Base-by-base conservation (phyloP, 1,140 invertebrate species). In the Atopsyche davidsoni region DNA sequence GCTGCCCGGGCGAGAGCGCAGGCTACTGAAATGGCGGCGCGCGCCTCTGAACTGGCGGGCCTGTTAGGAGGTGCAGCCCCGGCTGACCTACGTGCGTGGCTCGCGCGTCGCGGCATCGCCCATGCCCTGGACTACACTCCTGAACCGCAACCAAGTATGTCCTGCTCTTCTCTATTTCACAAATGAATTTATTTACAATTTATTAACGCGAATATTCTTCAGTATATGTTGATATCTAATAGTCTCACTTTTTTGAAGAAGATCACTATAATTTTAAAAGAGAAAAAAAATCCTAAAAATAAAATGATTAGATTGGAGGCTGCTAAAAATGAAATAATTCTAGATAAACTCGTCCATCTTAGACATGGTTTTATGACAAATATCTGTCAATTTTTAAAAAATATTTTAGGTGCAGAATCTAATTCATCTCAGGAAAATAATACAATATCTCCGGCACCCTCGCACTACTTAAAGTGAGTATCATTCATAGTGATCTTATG, bases 81-180 rank as follows among this genome's bases (percentile, higher is more conserved):
- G 4, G 48, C 39, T 21, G 46, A 53, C 3, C 35, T 58, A 3
- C 14, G 6, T 3, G 32, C 46, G 2, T 58, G 55, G 55, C 48
- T 58, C 11, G 13, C 32, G 22, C 23, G 25, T 13, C 39, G 24
- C 14, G 48, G 51, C 11, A 42, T 58, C 3, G 46, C 43, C 22
- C 47, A 51, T 25, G 55, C 55, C 11, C 51, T 51, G 0, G 55
- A 58, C 21, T 58, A 51, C 51, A 49, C 25, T 35, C 46, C 43
- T 18, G 11, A 36, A 25, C 34, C 32, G 21, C 40, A 54, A 47
- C 40, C 31, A 35, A 38, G n/a, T 18, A 10, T 9, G 34, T 7
- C n/a, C 24, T 28, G 24, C n/a, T n/a, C n/a, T n/a, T n/a, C n/a
- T n/a, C n/a, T n/a, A n/a, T n/a, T n/a, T n/a, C n/a, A n/a, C n/a